These are phyloP conservation scores for Atrichornis clamosus DNA, from an alignment of 2,113 vertebrate species.

Conservation along the genomic window DNA sequence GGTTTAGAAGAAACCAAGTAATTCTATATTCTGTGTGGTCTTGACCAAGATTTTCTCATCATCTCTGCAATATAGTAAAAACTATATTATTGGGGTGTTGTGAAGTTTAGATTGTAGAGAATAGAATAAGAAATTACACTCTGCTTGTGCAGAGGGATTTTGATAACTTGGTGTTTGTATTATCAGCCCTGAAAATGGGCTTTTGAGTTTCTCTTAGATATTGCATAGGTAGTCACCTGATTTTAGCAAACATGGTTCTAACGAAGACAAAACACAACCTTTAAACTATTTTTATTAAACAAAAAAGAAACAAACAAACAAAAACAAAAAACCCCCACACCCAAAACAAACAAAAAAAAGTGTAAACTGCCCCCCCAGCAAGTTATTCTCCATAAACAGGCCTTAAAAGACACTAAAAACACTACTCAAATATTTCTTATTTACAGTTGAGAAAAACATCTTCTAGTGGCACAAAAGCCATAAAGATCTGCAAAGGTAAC, in stretches of 20 bases:
- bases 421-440: neutral
- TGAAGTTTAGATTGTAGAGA: neutral
- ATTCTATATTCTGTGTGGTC: neutral
- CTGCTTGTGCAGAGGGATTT: neutral
- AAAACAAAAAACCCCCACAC: too few species aligned
- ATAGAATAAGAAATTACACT: neutral
- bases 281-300: conserved; percentile 14
- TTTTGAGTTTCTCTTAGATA: neutral
- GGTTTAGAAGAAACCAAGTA: neutral
- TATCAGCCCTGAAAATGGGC: neutral
- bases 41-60: neutral
- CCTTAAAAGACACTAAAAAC: neutral
- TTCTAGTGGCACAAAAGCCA: neutral
- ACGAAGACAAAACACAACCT: neutral
- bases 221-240: neutral
- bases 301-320: neutral
- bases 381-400: neutral
- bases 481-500: neutral
- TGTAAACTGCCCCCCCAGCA: neutral
- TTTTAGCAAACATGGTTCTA: neutral
- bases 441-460: neutral
- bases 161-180: neutral
- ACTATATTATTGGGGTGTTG: neutral
- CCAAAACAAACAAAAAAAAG: neutral
- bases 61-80: neutral